Evolutionary conservation across 2,113 vertebrate species (phyloP).

Genomic region (Hymenochirus boettgeri): DNA sequence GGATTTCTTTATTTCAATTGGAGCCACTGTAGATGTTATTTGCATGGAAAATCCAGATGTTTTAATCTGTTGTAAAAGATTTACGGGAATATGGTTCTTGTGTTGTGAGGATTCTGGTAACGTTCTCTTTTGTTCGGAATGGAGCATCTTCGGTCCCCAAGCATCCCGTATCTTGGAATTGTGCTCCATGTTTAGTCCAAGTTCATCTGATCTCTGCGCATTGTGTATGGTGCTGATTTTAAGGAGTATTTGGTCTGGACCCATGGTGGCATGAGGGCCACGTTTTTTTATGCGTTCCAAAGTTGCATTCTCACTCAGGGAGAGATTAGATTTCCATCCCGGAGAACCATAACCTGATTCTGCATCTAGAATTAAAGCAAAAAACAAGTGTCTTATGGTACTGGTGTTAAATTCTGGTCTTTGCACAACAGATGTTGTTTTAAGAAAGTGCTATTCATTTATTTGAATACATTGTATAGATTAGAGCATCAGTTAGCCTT

Average conservation of each 20-base stretch:
- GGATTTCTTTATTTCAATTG: constrained; percentile 54
- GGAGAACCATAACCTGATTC: neutral
- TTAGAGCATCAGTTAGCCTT: no score
- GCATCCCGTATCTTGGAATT: constrained; percentile 48
- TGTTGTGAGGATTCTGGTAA: neutral
- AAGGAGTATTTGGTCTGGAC: constrained; percentile 57
- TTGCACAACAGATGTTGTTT: no score
- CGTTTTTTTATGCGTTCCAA: constrained; percentile 46
- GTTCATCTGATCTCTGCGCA: constrained; percentile 17
- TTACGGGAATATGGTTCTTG: constrained; percentile 4
- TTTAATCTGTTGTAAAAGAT: constrained; percentile 23
- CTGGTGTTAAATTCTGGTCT: no score
- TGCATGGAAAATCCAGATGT: constrained; percentile 1
- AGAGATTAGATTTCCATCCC: neutral
- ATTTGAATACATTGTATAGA: no score
- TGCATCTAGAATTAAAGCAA: constrained; percentile 25
- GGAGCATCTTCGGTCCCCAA: constrained; percentile 44
- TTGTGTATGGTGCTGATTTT: constrained; percentile 55
- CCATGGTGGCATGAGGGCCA: constrained; percentile 38
- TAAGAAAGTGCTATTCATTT: no score
- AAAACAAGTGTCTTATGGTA: neutral
- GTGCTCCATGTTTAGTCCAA: constrained; percentile 47
- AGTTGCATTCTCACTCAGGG: constrained; percentile 45
- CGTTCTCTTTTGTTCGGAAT: neutral
- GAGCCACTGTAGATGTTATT: constrained; percentile 45